Percentiles rank a stretch among this genome's conserved stretches.
Conservation (phyloP, 2,113 vertebrate species). For the Thymallus thymallus region DNA sequence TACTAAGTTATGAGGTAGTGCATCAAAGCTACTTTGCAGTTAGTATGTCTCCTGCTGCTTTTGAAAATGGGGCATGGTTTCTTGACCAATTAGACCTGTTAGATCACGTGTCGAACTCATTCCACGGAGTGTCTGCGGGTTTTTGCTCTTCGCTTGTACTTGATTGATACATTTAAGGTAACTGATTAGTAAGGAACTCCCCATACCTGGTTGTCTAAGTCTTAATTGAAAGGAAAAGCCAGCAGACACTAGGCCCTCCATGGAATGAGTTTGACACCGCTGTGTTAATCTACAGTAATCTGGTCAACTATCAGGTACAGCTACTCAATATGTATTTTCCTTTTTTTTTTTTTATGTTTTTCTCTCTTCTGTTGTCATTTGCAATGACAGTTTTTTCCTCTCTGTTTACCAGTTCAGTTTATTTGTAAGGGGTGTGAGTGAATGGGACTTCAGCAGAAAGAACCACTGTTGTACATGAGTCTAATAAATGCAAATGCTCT, state of each 20-base stretch:
- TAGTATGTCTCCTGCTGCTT: conserved; percentile 13
- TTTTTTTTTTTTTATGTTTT: conserved; percentile 23
- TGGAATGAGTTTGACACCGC: too few relatives aligned
- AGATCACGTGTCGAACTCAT: not conserved
- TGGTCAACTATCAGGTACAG: conserved; percentile 54
- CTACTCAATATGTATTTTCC: conserved; percentile 38
- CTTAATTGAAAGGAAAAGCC: too few relatives aligned
- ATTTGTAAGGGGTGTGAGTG: conserved; percentile 42
- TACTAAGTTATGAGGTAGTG: not conserved
- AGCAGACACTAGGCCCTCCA: too few relatives aligned
- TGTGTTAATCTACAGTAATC: not conserved
- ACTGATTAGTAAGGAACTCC: too few relatives aligned
- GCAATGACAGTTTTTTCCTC: not conserved
- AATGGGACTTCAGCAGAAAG: conserved; percentile 51
- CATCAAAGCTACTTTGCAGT: conserved; percentile 8
- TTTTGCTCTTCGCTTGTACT: too few relatives aligned
- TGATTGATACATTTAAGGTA: too few relatives aligned
- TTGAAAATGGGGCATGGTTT: conserved; percentile 7
- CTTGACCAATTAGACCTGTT: conserved; percentile 23
- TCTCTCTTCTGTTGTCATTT: conserved; percentile 22
- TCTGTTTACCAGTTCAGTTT: conserved; percentile 32
- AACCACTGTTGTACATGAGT: conserved; percentile 67
- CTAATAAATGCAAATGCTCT: conserved; percentile 72
- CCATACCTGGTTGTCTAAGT: too few relatives aligned
- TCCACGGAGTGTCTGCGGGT: too few relatives aligned